Evolutionary conservation across 2,797 vertebrate species (phyloP), one percentile per base, ranked within the genome.

Genomic region (Vultur gryphus): DNA sequence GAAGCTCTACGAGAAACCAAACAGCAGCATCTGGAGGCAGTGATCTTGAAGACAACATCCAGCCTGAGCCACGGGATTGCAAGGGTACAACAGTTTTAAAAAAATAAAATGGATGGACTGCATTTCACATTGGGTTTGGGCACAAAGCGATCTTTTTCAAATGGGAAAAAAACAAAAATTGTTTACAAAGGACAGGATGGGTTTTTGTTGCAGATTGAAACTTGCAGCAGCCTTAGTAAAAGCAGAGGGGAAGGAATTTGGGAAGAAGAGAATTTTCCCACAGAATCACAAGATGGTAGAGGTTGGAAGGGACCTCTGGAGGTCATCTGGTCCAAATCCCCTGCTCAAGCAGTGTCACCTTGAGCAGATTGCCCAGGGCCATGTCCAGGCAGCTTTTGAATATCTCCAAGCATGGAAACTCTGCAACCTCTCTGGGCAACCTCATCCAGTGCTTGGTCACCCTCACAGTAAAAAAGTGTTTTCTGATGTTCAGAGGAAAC

Each of bases 1-100:
- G 91, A 95, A 44, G 99, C 99, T 66, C 98, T 99, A 43, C 94
- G 61, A 90, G 98, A 98, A 89, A 99, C 99, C 2, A 98, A 99
- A 41, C 99, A 99, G 95, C 96, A 98, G 44, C 99, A 99, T 96
- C 97, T 99, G 94, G 98, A 97, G 39, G 97, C 98, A 21, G 24
- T 98, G 70, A 97, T 99, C 92, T 96, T 98, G 80, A 97, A 97
- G 33, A 97, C 98, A 6, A 55, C 92, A n/a, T 87, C 95, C 26
- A 84, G 0, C 72, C 83, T 96, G 84, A 96, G 62, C 92, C 61
- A 57, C 9, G 73, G 37, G 7, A 80, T 57, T 65, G 65, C 87
- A 54, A 95, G 55, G 96, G 98, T 98, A 97, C 29, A 77, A 6
- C 51, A 76, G 13, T 33, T 70, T 37, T 20, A 13, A 55, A 91